Base-by-base conservation (phyloP, 2,888 invertebrate genomes). In the Aethes cnicana region DNA sequence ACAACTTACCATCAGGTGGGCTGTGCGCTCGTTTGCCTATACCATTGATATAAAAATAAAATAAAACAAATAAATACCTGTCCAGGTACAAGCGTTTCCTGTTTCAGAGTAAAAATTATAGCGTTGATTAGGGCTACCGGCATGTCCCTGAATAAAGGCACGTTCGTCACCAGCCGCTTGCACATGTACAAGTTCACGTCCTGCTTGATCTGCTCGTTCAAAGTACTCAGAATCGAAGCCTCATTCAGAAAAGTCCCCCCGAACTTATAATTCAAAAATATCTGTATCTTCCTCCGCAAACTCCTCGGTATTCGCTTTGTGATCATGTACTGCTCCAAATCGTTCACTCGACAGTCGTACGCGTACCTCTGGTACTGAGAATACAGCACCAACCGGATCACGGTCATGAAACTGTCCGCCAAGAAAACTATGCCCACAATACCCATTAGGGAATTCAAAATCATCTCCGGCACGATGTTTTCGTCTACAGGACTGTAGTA, bases 111-210 rank as follows among this genome's bases (percentile, higher is more conserved):
- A 9, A 86, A 78, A 4, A 92, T 83, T 11, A 93, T 89, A 1
- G 88, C 76, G 14, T 85, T 84, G 1, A 92, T 69, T 12, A 91
- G 60, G 1, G 86, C 73, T 5, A 79, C 71, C 0, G 92, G 90
- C 58, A 93, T 63, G 46, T 91, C 80, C 42, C 85, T 81, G 54
- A 93, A 91, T 25, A 93, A 66, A 0, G 85, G 80, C 5, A 92
- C 91, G 25, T 85, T 91, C 57, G 90, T 76, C 3, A 93, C 82
- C 20, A 93, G 71, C 25, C 81, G 74, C 59, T 84, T 87, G 61
- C 92, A 92, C 20, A 88, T 85, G 63, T 91, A 82, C 63, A 91
- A 72, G 47, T 90, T 90, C 11, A 93, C 91, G 56, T 93, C 92
- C 56, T 90, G 77, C 33, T 86, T 81, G 30, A 91, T 77, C 53